A percentile compares a stretch with the other conserved stretches of the same genome.
These are phyloP conservation scores for Hyaena hyaena DNA, from an alignment of 2,113 vertebrate species.

Conservation along the genomic window DNA sequence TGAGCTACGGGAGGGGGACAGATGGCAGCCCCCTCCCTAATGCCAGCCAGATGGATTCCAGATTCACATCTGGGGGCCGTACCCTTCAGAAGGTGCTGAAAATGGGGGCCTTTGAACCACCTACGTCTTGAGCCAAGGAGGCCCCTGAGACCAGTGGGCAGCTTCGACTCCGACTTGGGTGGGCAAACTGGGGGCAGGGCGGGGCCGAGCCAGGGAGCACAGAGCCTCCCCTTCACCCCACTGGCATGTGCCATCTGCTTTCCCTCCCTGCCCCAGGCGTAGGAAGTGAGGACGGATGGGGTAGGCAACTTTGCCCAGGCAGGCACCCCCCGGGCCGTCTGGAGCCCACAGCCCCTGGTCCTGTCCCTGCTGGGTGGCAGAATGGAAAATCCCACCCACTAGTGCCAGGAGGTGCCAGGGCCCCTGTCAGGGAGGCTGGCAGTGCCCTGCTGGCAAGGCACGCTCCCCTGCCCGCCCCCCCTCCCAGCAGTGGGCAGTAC, in stretches of 20 bases:
- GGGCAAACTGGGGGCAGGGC: constrained; percentile 24
- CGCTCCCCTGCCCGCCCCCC: not conserved
- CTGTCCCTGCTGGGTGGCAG: constrained; percentile 37
- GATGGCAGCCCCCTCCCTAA: constrained; percentile 7
- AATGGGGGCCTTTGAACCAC: constrained; percentile 57
- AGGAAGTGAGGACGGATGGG: constrained; percentile 52
- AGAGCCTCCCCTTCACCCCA: not conserved
- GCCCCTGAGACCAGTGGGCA: not conserved
- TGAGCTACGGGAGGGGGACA: not conserved
- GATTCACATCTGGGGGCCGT: constrained; percentile 60
- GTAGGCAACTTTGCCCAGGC: constrained; percentile 55
- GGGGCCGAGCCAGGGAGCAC: not conserved
- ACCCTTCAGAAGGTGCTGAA: constrained; percentile 58
- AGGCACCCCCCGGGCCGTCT: constrained; percentile 41
- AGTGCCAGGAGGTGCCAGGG: constrained; percentile 35
- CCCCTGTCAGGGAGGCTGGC: constrained; percentile 39
- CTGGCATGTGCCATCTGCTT: not conserved
- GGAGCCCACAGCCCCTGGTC: constrained; percentile 30
- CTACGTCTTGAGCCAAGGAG: not conserved
- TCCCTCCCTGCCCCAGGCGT: constrained; percentile 7
- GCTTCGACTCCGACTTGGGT: constrained; percentile 35
- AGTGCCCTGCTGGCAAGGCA: not conserved
- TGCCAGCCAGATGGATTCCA: constrained; percentile 68
- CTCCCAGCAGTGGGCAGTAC: not conserved
- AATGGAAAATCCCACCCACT: constrained; percentile 73